A percentile compares a stretch with the other conserved stretches of the same genome.
Evolutionary conservation across 1,140 invertebrate genomes (phyloP).

Genomic region (Araneus ventricosus): DNA sequence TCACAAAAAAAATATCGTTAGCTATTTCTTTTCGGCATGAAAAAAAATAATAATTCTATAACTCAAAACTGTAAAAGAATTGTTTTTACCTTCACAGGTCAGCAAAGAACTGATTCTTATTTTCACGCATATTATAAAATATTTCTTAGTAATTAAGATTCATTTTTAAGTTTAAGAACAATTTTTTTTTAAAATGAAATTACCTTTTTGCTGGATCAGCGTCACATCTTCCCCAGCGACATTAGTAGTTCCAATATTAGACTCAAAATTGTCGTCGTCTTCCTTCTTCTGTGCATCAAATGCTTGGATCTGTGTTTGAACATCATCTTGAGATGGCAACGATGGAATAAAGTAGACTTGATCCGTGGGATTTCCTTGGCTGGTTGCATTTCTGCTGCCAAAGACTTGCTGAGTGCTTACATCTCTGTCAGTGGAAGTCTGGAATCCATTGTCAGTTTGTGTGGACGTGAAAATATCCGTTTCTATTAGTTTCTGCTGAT

Average conservation of each 20-base stretch:
- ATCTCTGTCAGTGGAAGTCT: not conserved
- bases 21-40: too few relatives aligned
- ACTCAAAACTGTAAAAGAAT: too few relatives aligned
- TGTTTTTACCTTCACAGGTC: too few relatives aligned
- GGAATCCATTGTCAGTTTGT: not conserved
- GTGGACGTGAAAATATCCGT: not conserved
- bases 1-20: too few relatives aligned
- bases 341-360: conserved; percentile 57
- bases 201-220: conserved; percentile 56
- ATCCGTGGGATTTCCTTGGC: not conserved
- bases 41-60: too few relatives aligned
- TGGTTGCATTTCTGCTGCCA: not conserved
- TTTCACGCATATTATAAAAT: too few relatives aligned
- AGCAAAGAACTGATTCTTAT: too few relatives aligned
- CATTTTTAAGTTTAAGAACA: not conserved
- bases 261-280: not conserved
- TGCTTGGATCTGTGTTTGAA: conserved; percentile 47
- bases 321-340: conserved; percentile 34
- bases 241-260: not conserved
- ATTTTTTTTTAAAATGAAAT: not conserved
- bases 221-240: not conserved
- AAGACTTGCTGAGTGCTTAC: conserved; percentile 10
- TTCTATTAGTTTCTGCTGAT: conserved; percentile 46
- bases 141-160: too few relatives aligned
- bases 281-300: conserved; percentile 9